Conservation (phyloP, 2,113 vertebrate genomes). For the Ceratotherium simum region DNA sequence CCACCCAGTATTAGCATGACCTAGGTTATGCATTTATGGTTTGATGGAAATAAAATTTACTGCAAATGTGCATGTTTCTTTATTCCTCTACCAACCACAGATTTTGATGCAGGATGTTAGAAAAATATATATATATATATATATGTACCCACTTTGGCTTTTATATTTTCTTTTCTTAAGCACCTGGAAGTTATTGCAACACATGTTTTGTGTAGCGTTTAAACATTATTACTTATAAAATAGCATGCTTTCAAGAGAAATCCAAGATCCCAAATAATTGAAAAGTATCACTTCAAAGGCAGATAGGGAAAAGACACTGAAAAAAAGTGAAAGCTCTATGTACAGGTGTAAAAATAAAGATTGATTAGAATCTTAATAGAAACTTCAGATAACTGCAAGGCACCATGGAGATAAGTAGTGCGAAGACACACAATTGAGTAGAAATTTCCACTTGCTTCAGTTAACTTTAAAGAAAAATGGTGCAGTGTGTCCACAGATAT, state of each 20-base stretch:
- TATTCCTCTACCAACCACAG: not conserved
- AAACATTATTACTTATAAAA: slow-evolving; percentile 22
- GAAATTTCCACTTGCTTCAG: not conserved
- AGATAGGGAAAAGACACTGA: not conserved
- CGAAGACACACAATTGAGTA: not conserved
- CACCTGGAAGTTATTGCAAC: not conserved
- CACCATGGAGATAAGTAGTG: not conserved
- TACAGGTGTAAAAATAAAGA: not conserved
- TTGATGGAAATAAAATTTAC: not conserved
- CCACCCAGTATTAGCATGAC: not conserved
- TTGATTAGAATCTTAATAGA: not conserved
- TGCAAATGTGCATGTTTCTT: not conserved
- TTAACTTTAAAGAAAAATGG: slow-evolving; percentile 17
- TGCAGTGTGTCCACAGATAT: not conserved
- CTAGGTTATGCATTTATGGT: not conserved
- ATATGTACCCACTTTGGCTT: not conserved
- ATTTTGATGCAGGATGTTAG: not conserved
- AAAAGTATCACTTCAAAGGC: not conserved
- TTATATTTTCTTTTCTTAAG: slow-evolving; percentile 43
- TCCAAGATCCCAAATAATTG: not conserved
- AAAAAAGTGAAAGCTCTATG: not conserved
- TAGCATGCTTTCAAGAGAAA: not conserved
- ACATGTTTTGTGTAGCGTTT: not conserved
- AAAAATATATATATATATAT: not conserved
- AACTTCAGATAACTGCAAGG: not conserved